phyloP scores from a whole-genome alignment of 2,888 invertebrate species.

The Eristalis tenax region DNA sequence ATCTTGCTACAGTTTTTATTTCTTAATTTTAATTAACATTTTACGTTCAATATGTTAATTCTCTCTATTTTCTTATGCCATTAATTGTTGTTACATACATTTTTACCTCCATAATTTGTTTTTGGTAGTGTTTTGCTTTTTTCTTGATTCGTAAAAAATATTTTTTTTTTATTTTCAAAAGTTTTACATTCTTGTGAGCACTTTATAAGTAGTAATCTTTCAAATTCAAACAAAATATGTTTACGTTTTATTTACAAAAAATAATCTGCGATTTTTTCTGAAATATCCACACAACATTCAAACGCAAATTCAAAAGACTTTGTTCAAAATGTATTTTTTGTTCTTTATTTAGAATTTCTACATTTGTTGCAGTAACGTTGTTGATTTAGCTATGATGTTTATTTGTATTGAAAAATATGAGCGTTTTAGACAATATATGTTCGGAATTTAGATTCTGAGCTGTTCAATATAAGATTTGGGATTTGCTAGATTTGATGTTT shows the following conservation, averaged over 20 bases:
- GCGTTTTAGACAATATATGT: not conserved
- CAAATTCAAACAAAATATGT: not conserved
- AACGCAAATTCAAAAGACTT: not conserved
- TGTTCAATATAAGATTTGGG: not conserved
- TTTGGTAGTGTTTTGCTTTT: conserved; percentile 58
- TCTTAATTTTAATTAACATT: conserved; percentile 29
- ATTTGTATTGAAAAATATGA: not conserved
- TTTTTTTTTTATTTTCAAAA: not conserved
- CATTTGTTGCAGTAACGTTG: not conserved
- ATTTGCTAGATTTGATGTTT: not conserved
- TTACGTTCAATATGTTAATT: conserved; percentile 42
- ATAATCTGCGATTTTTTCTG: not conserved
- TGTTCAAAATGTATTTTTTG: not conserved
- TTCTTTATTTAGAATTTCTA: not conserved
- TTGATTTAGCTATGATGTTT: not conserved
- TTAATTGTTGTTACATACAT: conserved; percentile 34
- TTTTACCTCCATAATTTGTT: conserved; percentile 38
- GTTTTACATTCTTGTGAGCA: conserved; percentile 8
- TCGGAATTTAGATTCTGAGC: not conserved
- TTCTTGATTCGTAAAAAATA: not conserved
- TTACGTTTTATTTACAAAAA: not conserved
- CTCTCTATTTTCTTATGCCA: conserved; percentile 33
- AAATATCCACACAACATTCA: not conserved
- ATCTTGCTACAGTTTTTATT: conserved; percentile 5
- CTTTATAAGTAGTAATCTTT: conserved; percentile 18